phyloP scores from a whole-genome alignment of 2,888 invertebrate genomes.

The Helicoverpa assulta region DNA sequence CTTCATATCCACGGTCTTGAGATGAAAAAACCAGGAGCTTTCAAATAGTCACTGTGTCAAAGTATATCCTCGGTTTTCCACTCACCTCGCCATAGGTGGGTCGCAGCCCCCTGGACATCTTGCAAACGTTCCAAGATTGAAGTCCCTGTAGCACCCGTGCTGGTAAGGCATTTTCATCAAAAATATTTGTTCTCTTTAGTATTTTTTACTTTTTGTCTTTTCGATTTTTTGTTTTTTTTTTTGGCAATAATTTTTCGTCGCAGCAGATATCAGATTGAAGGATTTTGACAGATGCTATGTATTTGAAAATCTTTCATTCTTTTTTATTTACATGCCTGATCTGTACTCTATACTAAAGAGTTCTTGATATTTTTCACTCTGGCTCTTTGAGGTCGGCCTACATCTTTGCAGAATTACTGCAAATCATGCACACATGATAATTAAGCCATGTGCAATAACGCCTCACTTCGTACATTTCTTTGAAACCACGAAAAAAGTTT shows the following conservation, averaged over 20 bases:
- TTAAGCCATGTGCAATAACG: too few relatives aligned
- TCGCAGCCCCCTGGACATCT: conserved; percentile 79
- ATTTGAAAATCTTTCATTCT: not conserved
- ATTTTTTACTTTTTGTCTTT: conserved; percentile 24
- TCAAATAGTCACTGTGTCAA: too few relatives aligned
- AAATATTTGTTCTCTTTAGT: conserved; percentile 1
- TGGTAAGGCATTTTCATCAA: conserved; percentile 72
- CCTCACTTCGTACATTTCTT: too few relatives aligned
- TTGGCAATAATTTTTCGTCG: conserved; percentile 17
- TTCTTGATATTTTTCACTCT: not conserved
- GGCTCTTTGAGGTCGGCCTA: too few relatives aligned
- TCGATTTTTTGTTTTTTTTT: conserved; percentile 21
- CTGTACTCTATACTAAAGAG: not conserved
- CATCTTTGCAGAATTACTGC: too few relatives aligned
- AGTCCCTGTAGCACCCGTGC: conserved; percentile 79
- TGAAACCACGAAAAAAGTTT: too few relatives aligned
- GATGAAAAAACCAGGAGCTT: too few relatives aligned
- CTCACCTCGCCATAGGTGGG: conserved; percentile 54
- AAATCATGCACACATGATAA: too few relatives aligned
- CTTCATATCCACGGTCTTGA: too few relatives aligned
- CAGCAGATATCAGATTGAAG: conserved; percentile 26
- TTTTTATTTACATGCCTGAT: not conserved
- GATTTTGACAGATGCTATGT: conserved; percentile 14
- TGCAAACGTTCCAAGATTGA: conserved; percentile 78
- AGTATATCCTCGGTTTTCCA: too few relatives aligned